Evolutionary conservation across 2,797 vertebrate species (phyloP).

Genomic region (Notolabrus celidotus): DNA sequence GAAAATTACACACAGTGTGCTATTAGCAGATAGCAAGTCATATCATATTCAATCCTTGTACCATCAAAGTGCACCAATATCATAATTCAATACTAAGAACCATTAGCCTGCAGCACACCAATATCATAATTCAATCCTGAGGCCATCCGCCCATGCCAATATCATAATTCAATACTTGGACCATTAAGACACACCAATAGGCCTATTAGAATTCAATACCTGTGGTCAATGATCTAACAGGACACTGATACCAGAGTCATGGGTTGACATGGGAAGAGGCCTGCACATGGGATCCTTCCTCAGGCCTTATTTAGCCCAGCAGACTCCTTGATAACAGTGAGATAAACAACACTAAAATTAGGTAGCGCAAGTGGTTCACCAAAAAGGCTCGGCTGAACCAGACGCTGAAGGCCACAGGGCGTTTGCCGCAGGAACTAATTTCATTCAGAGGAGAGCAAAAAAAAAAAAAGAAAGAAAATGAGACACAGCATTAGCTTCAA

Average conservation of each 20-base stretch:
- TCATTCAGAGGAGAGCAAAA: constrained; percentile 26
- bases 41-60: constrained; percentile 84
- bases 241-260: constrained; percentile 79
- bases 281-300: constrained; percentile 57
- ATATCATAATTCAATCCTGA: constrained; percentile 84
- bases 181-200: constrained; percentile 81
- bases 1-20: constrained; percentile 80
- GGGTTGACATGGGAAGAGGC: constrained; percentile 73
- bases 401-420: constrained; percentile 34
- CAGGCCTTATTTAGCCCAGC: constrained; percentile 71
- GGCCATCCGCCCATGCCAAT: constrained; percentile 78
- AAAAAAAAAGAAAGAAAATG: constrained; percentile 20
- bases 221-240: constrained; percentile 81
- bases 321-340: constrained; percentile 66
- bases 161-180: constrained; percentile 83
- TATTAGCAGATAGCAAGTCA: constrained; percentile 82
- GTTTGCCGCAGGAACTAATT: constrained; percentile 49
- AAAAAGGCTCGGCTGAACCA: constrained; percentile 51
- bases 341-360: constrained; percentile 83
- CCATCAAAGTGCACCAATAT: constrained; percentile 83
- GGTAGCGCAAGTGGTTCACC: constrained; percentile 64
- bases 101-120: constrained; percentile 81
- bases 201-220: constrained; percentile 84
- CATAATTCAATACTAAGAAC: constrained; percentile 83
- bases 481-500: constrained; percentile 45